Conservation (phyloP, 2,888 invertebrate genomes). For the Mythimna vitellina region DNA sequence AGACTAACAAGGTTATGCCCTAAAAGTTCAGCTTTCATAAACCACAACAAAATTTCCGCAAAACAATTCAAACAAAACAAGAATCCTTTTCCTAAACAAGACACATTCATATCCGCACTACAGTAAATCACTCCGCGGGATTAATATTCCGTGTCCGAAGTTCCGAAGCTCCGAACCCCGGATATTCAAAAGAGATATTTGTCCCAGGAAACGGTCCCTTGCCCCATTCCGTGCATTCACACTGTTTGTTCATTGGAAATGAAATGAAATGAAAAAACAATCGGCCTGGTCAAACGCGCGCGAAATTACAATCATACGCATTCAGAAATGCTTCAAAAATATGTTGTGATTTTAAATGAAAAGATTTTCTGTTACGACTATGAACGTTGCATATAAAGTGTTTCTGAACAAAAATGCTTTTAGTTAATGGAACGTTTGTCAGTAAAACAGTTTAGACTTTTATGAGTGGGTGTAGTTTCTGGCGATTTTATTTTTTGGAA, state of each 20-base stretch:
- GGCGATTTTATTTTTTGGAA: neutral
- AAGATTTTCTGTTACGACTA: neutral
- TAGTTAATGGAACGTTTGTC: neutral
- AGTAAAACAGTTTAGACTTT: neutral
- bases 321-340: slow-evolving; percentile 8
- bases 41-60: neutral
- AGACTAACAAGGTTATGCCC: too few relatives aligned
- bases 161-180: neutral
- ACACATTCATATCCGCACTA: slow-evolving; percentile 8
- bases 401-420: neutral
- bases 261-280: slow-evolving; percentile 42
- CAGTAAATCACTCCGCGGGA: slow-evolving; percentile 31
- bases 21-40: neutral
- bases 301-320: slow-evolving; percentile 43
- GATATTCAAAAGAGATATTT: slow-evolving; percentile 43
- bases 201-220: slow-evolving; percentile 27
- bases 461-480: too few relatives aligned
- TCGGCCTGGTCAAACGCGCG: slow-evolving; percentile 18
- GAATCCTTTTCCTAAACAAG: neutral
- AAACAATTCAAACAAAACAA: slow-evolving; percentile 9
- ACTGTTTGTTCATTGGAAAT: slow-evolving; percentile 15
- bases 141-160: slow-evolving; percentile 42
- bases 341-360: neutral
- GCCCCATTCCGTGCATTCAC: slow-evolving; percentile 23
- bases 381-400: too few relatives aligned